phyloP scores from a whole-genome alignment of 2,888 invertebrate species.

The Melieria crassipennis region DNA sequence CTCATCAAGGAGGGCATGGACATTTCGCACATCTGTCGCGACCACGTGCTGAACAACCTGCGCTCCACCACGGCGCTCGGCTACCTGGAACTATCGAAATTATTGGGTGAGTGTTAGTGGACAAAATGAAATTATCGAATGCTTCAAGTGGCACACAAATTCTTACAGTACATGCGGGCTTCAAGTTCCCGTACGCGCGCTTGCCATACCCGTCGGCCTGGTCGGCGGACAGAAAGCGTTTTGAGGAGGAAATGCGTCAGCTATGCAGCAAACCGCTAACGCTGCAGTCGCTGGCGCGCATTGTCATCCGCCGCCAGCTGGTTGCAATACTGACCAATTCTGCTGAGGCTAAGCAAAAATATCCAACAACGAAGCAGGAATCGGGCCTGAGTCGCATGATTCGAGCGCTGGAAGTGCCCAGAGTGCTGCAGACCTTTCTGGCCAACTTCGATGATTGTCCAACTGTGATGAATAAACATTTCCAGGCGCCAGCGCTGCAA shows the following conservation, averaged over 20 bases:
- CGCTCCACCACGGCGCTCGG: slow-evolving; percentile 46
- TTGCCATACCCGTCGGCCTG: slow-evolving; percentile 38
- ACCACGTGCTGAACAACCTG: slow-evolving; percentile 56
- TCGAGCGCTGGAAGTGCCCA: slow-evolving; percentile 56
- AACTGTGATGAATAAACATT: slow-evolving; percentile 40
- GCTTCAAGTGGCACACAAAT: neutral
- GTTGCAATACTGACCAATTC: slow-evolving; percentile 48
- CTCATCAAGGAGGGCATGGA: slow-evolving; percentile 62
- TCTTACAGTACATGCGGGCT: slow-evolving; percentile 57
- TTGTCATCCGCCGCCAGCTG: slow-evolving; percentile 55
- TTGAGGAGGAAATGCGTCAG: slow-evolving; percentile 47
- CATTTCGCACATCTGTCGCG: slow-evolving; percentile 53
- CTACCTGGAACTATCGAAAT: slow-evolving; percentile 52
- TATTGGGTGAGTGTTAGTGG: slow-evolving; percentile 53
- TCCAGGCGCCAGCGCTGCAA: too few relatives aligned
- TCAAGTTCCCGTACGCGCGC: slow-evolving; percentile 49
- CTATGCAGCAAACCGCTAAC: slow-evolving; percentile 53
- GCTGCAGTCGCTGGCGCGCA: slow-evolving; percentile 58
- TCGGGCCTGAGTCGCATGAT: slow-evolving; percentile 58
- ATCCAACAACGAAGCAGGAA: slow-evolving; percentile 52
- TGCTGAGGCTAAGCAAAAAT: slow-evolving; percentile 40
- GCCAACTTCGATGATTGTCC: slow-evolving; percentile 60
- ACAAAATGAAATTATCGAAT: neutral
- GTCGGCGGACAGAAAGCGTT: slow-evolving; percentile 40
- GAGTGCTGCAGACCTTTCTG: slow-evolving; percentile 55